Evolutionary conservation across 2,888 invertebrate genomes (phyloP).

Genomic region (Ophraella communa): DNA sequence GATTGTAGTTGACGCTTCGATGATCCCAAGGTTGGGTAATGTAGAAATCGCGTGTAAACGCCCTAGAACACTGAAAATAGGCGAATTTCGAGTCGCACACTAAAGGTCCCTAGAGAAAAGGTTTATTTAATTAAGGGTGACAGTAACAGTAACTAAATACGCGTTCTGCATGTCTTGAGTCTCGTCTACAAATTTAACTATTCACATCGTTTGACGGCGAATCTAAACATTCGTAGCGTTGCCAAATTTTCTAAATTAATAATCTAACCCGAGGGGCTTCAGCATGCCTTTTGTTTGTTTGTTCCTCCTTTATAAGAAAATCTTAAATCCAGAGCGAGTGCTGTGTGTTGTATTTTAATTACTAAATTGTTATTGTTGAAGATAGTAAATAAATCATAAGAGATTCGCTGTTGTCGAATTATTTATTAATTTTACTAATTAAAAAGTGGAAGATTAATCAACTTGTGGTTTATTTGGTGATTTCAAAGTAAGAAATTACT

Average conservation of each 20-base stretch:
- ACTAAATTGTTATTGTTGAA: too few species aligned
- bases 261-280: neutral
- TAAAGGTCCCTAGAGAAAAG: slow-evolving; percentile 49
- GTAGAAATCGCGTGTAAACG: slow-evolving; percentile 35
- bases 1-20: neutral
- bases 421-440: too few species aligned
- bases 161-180: slow-evolving; percentile 52
- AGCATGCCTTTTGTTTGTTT: neutral
- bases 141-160: slow-evolving; percentile 55
- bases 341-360: too few species aligned
- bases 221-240: neutral
- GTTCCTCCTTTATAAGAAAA: too few species aligned
- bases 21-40: neutral
- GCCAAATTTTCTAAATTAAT: neutral
- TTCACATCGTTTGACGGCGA: slow-evolving; percentile 32
- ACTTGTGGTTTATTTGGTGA: too few species aligned
- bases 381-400: too few species aligned
- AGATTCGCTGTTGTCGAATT: too few species aligned
- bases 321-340: too few species aligned
- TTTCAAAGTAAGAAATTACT: too few species aligned
- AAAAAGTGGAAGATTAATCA: too few species aligned
- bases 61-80: slow-evolving; percentile 40
- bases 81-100: slow-evolving; percentile 37
- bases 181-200: slow-evolving; percentile 44
- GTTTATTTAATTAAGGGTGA: slow-evolving; percentile 57